These are phyloP conservation scores for Notocelia uddmanniana DNA, from an alignment of 2,888 invertebrate genomes.

Conservation along the genomic window DNA sequence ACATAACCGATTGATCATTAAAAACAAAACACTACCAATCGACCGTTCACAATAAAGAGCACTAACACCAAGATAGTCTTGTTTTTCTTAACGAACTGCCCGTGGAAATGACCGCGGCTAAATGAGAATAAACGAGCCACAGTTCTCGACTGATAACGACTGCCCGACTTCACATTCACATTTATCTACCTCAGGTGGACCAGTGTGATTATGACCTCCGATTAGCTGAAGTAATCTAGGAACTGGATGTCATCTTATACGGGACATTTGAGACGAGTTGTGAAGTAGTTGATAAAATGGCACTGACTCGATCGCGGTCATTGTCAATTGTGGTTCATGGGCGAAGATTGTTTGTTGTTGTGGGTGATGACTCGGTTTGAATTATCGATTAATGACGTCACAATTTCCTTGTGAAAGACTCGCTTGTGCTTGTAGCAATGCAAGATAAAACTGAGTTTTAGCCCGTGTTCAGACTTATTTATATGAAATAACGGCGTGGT, in stretches of 20 bases:
- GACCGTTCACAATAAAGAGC: neutral
- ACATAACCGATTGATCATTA: too few relatives aligned
- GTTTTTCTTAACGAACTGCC: neutral
- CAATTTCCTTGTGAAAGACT: neutral
- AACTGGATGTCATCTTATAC: neutral
- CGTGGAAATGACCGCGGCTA: conserved; percentile 8
- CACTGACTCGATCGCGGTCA: neutral
- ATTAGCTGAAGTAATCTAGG: neutral
- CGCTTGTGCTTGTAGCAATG: neutral
- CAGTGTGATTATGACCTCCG: neutral
- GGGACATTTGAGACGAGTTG: neutral
- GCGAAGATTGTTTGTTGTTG: neutral
- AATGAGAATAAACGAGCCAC: conserved; percentile 4
- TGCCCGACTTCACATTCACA: neutral
- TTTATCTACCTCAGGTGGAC: neutral
- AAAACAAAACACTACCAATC: conserved; percentile 19
- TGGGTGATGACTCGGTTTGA: neutral
- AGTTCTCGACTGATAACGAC: neutral
- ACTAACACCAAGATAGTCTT: neutral
- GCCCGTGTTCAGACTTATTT: too few relatives aligned
- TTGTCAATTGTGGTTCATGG: conserved; percentile 12
- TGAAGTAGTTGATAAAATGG: neutral
- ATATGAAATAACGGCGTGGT: too few relatives aligned
- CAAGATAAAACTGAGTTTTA: neutral
- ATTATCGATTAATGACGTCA: neutral